These are phyloP conservation scores for Scomber scombrus DNA, from an alignment of 2,113 vertebrate genomes.

Conservation along the genomic window DNA sequence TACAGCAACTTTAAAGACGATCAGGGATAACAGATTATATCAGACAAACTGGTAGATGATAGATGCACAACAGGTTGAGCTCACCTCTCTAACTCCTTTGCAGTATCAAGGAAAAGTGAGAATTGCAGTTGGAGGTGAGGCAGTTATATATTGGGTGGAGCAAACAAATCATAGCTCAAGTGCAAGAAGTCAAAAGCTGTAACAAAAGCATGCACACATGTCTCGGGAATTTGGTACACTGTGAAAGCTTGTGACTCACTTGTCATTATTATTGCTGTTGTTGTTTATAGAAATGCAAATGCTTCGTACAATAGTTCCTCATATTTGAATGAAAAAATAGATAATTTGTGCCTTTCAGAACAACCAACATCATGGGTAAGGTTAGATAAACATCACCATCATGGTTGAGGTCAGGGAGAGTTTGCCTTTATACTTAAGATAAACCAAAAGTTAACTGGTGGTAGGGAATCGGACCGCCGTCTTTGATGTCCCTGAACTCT, in stretches of 20 bases:
- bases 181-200: background rate
- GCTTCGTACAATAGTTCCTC: background rate
- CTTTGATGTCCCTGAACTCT: too few relatives aligned
- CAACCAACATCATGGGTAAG: background rate
- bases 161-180: background rate
- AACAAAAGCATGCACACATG: background rate
- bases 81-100: constrained; percentile 41
- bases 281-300: background rate
- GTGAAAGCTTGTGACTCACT: background rate
- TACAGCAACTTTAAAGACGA: background rate
- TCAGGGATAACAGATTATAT: background rate
- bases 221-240: background rate
- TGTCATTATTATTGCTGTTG: background rate
- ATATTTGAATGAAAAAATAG: background rate
- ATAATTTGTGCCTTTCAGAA: background rate
- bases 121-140: background rate
- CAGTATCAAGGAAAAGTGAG: constrained; percentile 36
- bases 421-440: too few relatives aligned
- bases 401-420: background rate
- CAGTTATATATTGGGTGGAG: constrained; percentile 42
- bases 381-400: background rate
- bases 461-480: too few relatives aligned
- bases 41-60: background rate
- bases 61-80: background rate
- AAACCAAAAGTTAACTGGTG: too few relatives aligned